phyloP scores from a whole-genome alignment of 30 jellyfish, hydroid and myxozoan genomes.

The Pelagia noctiluca region DNA sequence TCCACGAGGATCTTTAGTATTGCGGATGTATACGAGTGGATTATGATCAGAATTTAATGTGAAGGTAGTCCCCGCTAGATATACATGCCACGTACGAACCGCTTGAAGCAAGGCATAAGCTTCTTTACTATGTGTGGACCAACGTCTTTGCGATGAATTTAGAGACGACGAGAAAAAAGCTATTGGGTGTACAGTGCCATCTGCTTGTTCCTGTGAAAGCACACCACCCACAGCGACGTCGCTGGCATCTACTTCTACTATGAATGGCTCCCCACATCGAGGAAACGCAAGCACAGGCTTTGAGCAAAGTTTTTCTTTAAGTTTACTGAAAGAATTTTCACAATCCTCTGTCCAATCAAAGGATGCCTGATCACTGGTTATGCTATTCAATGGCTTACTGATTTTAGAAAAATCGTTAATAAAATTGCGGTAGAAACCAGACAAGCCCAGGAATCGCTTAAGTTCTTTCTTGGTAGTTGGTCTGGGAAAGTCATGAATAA shows the following conservation, averaged over 20 bases:
- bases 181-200: conserved; percentile 33
- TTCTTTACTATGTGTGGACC: conserved; percentile 52
- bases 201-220: conserved; percentile 21
- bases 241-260: conserved; percentile 58
- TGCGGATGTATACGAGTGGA: conserved; percentile 39
- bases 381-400: conserved; percentile 48
- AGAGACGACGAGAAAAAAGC: conserved; percentile 42
- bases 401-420: conserved; percentile 38
- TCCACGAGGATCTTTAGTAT: conserved; percentile 67
- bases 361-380: conserved; percentile 46
- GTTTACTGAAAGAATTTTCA: conserved; percentile 30
- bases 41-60: conserved; percentile 51
- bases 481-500: conserved; percentile 17
- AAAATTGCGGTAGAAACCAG: conserved; percentile 57
- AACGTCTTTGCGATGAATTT: conserved; percentile 41
- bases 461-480: conserved; percentile 59
- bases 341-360: conserved; percentile 54
- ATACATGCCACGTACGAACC: conserved; percentile 57
- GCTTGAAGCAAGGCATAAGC: conserved; percentile 48
- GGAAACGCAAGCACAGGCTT: conserved; percentile 52
- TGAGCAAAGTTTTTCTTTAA: conserved; percentile 47
- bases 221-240: conserved; percentile 21
- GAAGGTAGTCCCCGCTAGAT: conserved; percentile 42
- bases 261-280: conserved; percentile 44
- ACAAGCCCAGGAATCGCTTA: conserved; percentile 16